A percentile compares a stretch with the other conserved stretches of the same genome.
Evolutionary conservation across 1,140 invertebrate genomes (phyloP).

Genomic region (Atta colombica): DNA sequence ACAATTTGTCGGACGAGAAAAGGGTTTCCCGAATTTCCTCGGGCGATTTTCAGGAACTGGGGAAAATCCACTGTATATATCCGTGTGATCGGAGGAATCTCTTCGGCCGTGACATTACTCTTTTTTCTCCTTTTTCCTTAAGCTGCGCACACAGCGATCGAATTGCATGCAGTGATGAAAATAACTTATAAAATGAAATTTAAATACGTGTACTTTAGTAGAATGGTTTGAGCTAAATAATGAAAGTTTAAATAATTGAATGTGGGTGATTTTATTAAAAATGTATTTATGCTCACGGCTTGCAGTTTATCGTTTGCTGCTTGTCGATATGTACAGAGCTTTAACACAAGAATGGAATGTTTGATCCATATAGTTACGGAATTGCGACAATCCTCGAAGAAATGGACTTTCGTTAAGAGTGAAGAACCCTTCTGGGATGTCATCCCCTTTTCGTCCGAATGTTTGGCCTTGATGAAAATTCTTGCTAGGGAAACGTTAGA

Average conservation of each 20-base stretch:
- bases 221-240: neutral
- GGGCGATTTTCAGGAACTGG: conserved; percentile 67
- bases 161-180: neutral
- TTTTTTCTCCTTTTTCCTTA: conserved; percentile 12
- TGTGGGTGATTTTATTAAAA: neutral
- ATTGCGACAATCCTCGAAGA: conserved; percentile 33
- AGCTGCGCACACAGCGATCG: neutral
- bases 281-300: neutral
- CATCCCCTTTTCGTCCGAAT: neutral
- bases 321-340: neutral
- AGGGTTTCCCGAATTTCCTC: conserved; percentile 71
- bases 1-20: conserved; percentile 73
- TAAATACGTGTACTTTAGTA: neutral
- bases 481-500: conserved; percentile 6
- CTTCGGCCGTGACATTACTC: neutral
- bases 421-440: neutral
- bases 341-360: neutral
- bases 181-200: conserved; percentile 16
- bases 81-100: conserved; percentile 62
- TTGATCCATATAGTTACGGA: neutral
- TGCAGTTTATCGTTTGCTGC: neutral
- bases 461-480: neutral
- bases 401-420: conserved; percentile 35
- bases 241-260: neutral
- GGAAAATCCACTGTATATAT: conserved; percentile 61